Conservation (phyloP, 1,140 invertebrate species). For the Melipona quadrifasciata region DNA sequence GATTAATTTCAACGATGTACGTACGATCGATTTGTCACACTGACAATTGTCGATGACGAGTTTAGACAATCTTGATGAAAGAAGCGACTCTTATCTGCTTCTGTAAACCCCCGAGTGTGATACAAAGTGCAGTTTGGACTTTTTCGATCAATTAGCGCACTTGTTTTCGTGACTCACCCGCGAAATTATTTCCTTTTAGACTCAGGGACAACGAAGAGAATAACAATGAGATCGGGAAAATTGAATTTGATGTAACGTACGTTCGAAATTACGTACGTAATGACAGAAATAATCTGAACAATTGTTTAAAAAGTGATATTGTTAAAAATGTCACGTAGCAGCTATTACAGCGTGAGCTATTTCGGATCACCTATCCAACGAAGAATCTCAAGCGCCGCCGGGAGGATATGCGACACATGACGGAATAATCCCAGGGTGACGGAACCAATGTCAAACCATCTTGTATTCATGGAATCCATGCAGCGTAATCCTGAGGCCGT, state of each 20-base stretch:
- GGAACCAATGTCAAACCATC: not conserved
- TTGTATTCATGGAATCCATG: not conserved
- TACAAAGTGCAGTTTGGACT: not conserved
- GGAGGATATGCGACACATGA: not conserved
- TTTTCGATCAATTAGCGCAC: conserved; percentile 1
- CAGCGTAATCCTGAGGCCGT: not conserved
- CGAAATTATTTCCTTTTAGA: not conserved
- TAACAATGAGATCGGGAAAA: no score
- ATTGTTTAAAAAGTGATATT: no score
- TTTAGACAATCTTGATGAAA: not conserved
- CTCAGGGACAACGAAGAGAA: not conserved
- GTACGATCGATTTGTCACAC: not conserved
- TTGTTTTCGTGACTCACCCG: not conserved
- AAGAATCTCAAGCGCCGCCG: not conserved
- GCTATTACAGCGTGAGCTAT: not conserved
- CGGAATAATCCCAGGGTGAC: not conserved
- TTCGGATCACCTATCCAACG: not conserved
- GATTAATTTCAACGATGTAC: not conserved
- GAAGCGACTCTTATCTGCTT: not conserved
- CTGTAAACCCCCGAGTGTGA: not conserved
- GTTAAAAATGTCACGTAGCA: not conserved
- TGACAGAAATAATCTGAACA: not conserved
- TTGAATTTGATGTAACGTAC: not conserved
- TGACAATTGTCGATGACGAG: no score
- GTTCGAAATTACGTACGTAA: not conserved